phyloP scores from a whole-genome alignment of 2,888 invertebrate genomes.

The Stratiomys singularior region DNA sequence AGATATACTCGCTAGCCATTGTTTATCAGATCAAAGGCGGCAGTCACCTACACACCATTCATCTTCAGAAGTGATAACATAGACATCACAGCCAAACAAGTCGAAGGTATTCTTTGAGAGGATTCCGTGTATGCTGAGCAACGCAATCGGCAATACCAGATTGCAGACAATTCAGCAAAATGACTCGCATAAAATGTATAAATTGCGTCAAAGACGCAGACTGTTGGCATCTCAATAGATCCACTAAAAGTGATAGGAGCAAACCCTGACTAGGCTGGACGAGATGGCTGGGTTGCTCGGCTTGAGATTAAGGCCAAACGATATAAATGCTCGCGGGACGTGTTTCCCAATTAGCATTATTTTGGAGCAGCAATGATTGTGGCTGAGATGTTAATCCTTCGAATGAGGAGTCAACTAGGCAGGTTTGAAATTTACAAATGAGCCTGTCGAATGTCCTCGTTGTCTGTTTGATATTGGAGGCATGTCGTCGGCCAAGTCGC shows the following conservation, averaged over 20 bases:
- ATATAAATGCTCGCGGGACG: conserved; percentile 43
- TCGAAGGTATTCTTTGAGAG: background rate
- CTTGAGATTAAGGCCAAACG: conserved; percentile 19
- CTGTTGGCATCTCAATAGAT: conserved; percentile 46
- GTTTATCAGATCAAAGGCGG: no score
- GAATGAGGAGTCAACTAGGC: background rate
- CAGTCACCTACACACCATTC: no score
- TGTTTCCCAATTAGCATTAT: conserved; percentile 46
- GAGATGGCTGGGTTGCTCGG: no score
- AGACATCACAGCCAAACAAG: no score
- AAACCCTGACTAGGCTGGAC: background rate
- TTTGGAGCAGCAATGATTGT: conserved; percentile 19
- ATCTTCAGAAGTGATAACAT: no score
- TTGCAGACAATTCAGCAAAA: conserved; percentile 1
- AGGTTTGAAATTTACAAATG: conserved; percentile 44
- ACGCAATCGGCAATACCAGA: background rate
- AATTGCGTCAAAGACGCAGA: conserved; percentile 33
- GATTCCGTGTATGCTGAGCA: background rate
- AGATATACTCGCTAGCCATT: no score
- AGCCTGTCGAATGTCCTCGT: conserved; percentile 29
- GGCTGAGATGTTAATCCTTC: conserved; percentile 19
- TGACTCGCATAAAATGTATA: conserved; percentile 36
- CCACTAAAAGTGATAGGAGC: conserved; percentile 27
- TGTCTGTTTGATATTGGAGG: conserved; percentile 16
- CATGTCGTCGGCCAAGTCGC: conserved; percentile 7